Conservation (phyloP, 2,888 invertebrate species). For the Nesidiocoris tenuis region DNA sequence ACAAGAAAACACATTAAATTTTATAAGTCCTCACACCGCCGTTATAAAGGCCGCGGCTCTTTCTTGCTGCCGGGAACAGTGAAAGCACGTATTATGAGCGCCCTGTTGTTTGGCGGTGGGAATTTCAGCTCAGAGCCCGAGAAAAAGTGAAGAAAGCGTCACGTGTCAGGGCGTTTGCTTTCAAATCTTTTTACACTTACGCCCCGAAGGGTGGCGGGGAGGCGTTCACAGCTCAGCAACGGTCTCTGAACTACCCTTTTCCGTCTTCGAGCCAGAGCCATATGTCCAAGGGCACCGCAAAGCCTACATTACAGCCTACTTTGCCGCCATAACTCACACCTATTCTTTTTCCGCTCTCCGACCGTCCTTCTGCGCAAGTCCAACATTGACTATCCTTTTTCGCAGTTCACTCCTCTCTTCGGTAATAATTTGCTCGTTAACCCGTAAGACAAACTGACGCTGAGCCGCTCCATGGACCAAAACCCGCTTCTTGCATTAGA, state of each 20-base stretch:
- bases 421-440: background rate
- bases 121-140: background rate
- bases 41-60: background rate
- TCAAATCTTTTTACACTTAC: slow-evolving; percentile 29
- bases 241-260: background rate
- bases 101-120: background rate
- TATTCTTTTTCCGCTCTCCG: slow-evolving; percentile 11
- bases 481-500: too few relatives aligned
- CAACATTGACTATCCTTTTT: background rate
- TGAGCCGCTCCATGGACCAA: too few relatives aligned
- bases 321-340: slow-evolving; percentile 17
- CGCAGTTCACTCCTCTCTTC: background rate
- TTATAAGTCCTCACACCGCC: background rate
- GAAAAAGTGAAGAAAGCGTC: slow-evolving; percentile 4
- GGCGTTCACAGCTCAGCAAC: slow-evolving; percentile 4
- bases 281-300: slow-evolving; percentile 29
- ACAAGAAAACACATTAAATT: slow-evolving; percentile 29
- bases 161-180: slow-evolving; percentile 25
- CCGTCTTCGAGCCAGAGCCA: background rate
- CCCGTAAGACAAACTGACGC: background rate
- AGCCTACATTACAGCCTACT: slow-evolving; percentile 11
- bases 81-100: slow-evolving; percentile 22
- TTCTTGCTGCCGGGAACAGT: background rate
- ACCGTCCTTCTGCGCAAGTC: background rate
- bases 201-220: background rate